These are phyloP conservation scores for Eulemur rufifrons DNA, from an alignment of 2,113 vertebrate species.

Conservation along the genomic window DNA sequence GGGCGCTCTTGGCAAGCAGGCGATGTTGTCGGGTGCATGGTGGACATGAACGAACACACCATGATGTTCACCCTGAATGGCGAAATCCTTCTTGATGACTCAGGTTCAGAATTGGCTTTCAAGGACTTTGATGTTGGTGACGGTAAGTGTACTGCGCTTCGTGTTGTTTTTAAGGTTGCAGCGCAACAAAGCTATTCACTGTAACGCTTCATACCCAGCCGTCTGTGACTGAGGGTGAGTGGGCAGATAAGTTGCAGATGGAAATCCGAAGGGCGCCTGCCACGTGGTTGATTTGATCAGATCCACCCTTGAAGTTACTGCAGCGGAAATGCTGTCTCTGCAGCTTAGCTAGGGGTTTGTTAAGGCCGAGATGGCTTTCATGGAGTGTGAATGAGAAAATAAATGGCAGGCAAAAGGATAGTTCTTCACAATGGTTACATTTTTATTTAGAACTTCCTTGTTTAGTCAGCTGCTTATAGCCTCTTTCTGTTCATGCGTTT, in stretches of 20 bases:
- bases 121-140: constrained; percentile 95
- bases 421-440: not conserved
- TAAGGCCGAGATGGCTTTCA: not conserved
- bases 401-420: not conserved
- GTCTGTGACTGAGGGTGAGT: not conserved
- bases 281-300: not conserved
- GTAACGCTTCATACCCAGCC: not conserved
- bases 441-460: not conserved
- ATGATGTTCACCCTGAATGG: constrained; percentile 98
- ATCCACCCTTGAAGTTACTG: not conserved
- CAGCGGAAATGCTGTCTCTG: not conserved
- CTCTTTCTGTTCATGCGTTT: not conserved
- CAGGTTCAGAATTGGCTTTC: constrained; percentile 96
- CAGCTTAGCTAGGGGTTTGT: not conserved
- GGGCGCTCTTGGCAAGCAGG: constrained; percentile 93
- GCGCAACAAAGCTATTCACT: not conserved
- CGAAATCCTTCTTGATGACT: constrained; percentile 96
- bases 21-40: constrained; percentile 97
- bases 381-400: not conserved
- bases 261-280: not conserved
- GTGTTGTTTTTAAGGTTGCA: not conserved
- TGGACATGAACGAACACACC: constrained; percentile 95
- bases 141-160: constrained; percentile 83
- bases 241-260: not conserved
- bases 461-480: not conserved